Base-by-base conservation (phyloP, 2,888 invertebrate species). In the Cantharis rufa region DNA sequence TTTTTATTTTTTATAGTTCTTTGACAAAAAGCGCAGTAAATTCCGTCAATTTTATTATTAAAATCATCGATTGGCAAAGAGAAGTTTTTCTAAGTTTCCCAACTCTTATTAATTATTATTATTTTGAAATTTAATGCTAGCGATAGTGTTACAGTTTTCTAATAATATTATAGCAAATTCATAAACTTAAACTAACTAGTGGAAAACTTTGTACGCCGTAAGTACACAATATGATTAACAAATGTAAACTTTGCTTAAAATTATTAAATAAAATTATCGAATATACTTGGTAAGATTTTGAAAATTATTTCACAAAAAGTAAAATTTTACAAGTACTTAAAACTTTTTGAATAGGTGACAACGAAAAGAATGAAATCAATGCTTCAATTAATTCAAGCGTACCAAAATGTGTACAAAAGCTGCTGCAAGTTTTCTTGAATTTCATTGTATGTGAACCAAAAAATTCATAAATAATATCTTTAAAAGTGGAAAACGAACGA, bases 381-480 rank as follows among this genome's bases (percentile, higher is more conserved):
- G 72, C 28, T 72, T 24, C 48, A 62, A 62, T 64, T 72, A 72
- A 27, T 64, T 72, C 72, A 72, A 48, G 72, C 72, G 66, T 21
- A 63, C 48, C 16, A 63, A 66, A 72, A 72, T n/a, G 15, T 15
- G 21, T 64, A 66, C 72, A 72, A 72, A 72, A 27, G 72, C 7
- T 64, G 18, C 32, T 48, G 48, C 7, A 48, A 13, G 32, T 48
- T 48, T 48, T 48, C n/a, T 48, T 48, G n/a, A 48, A 48, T 1
- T n/a, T 9, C 48, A 48, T 48, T 48, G 61, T 70, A 21, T 10
- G 70, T 11, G 15, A 1, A 62, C 16, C 24, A 13, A 10, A 69
- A 13, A 11, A n/a, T 16, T 3, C 1, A 13, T 9, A 15, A 69
- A 69, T 10, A 69, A 69, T 10, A 28, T 13, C 1, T 13, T 16